Evolutionary conservation across 2,888 invertebrate species (phyloP).

Genomic region (Stenodema calcarata): DNA sequence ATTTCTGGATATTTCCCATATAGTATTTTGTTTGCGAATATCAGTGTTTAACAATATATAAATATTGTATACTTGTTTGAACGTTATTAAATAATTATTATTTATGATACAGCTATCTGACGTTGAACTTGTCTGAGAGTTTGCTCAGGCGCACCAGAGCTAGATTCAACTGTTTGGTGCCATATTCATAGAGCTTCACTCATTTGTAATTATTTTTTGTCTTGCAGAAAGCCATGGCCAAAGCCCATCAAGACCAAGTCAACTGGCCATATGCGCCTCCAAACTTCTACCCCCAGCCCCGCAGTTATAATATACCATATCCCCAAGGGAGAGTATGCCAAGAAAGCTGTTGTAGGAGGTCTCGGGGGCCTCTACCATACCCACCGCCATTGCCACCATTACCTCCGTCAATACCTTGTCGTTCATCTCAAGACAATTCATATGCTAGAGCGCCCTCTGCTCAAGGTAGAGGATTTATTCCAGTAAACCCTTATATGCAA

Average conservation of each 20-base stretch:
- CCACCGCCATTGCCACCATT: constrained; percentile 4
- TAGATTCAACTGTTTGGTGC: no score
- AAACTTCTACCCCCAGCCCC: constrained; percentile 16
- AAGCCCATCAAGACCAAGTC: constrained; percentile 40
- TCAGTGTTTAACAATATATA: no score
- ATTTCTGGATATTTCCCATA: no score
- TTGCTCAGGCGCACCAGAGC: no score
- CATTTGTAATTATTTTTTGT: not conserved
- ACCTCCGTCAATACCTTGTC: constrained; percentile 19
- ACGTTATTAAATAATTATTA: no score
- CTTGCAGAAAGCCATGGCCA: constrained; percentile 29
- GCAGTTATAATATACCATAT: constrained; percentile 19
- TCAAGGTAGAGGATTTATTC: constrained; percentile 13
- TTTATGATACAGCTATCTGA: no score
- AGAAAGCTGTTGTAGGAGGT: constrained; percentile 29
- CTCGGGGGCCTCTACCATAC: constrained; percentile 12
- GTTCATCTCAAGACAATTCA: constrained; percentile 20
- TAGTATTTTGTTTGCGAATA: no score
- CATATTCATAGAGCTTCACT: no score
- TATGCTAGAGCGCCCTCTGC: not conserved
- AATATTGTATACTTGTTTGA: no score
- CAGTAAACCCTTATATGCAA: constrained; percentile 29
- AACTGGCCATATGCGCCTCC: constrained; percentile 34
- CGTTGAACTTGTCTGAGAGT: no score
- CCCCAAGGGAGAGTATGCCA: constrained; percentile 25